Evolutionary conservation across 30 jellyfish, hydroid and myxozoan species (phyloP), one percentile per base, ranked within the genome.

Genomic region (Aurelia aurita): DNA sequence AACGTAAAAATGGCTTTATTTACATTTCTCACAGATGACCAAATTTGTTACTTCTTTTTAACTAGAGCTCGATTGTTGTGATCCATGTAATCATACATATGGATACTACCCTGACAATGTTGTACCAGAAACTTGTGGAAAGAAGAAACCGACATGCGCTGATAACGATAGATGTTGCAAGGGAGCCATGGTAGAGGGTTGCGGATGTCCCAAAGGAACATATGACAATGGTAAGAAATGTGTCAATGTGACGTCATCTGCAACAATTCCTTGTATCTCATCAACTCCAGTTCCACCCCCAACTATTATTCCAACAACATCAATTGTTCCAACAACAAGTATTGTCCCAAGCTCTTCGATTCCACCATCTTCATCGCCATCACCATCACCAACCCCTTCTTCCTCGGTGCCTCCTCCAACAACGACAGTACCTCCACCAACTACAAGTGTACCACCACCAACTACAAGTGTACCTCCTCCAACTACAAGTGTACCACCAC

Each of bases 131-230:
- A 77, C 96, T 14, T 93, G 98, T 62, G 84, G 51, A 6, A 31
- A 72, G 23, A 53, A 61, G 65, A 73, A 85, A 29, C 77, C 83
- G 60, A 32, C 34, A 9, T 93, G 98, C 72, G 65, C 58, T 19
- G 54, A 28, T 3, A 64, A 70, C 20, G 91, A 93, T 25, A 78
- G 98, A n/a, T 93, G 98, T 70, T 93, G 98, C 69, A 89, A 86
- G 13, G 98, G 98, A 43, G 77, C 98, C 0, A 90, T 93, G 19
- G 96, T 93, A 18, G 98, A 93, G 68, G 98, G 98, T 28, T 93
- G 98, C 54, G 98, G 98, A 2, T 93, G 98, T 64, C 98, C 98
- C 2, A 34, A 47, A 22, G 98, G 98, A 19, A 87, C 96, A 1
- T 93, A 81, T 54, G 98, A 93, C 82, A 89, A 88, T 64, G 98